Evolutionary conservation across 2,113 vertebrate species (phyloP), one percentile per base, ranked within the genome.

Genomic region (Forbesichthys agassizii): DNA sequence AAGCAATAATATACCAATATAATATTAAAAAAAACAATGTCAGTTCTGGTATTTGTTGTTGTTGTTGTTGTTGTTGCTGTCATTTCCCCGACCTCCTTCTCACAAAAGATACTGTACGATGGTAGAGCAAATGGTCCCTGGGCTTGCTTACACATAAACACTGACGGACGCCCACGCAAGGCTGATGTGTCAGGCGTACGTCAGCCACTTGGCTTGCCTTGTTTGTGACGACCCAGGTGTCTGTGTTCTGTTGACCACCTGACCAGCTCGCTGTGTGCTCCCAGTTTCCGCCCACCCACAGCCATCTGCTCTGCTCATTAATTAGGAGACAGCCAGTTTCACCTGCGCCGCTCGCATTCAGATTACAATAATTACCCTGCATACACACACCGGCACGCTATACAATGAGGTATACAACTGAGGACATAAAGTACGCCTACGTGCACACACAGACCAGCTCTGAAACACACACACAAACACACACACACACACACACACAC

Each of bases 241-340:
- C 79, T 81, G 84, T 78, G 85, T 81, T 85, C 83, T 88, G 87
- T 71, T 91, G 88, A 91, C 90, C 89, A 92, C 86, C 89, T 92
- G 90, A 92, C 89, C 77, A 58, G 75, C 85, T 82, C 62, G 63
- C 84, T 78, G 86, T 80, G 74, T 27, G 79, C 84, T 77, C 74
- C 64, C 78, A 63, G 80, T 86, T 89, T 81, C 84, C 88, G 75
- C 90, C 91, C 91, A 90, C 91, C 78, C 73, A 64, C 72, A 71
- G 75, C 92, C 93, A 94, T 94, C 91, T 94, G 93, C 88, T 93
- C 84, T 62, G 11, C 87, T 87, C 87, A 88, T 91, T 93, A 92
- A 92, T 93, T 92, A 91, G 87, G 85, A 91, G 88, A 84, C 85
- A 83, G 88, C 89, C 87, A 88, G 90, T 84, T 92, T 92, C 92